Evolutionary conservation across 2,888 invertebrate species (phyloP).

Genomic region (Amaurobius ferox): DNA sequence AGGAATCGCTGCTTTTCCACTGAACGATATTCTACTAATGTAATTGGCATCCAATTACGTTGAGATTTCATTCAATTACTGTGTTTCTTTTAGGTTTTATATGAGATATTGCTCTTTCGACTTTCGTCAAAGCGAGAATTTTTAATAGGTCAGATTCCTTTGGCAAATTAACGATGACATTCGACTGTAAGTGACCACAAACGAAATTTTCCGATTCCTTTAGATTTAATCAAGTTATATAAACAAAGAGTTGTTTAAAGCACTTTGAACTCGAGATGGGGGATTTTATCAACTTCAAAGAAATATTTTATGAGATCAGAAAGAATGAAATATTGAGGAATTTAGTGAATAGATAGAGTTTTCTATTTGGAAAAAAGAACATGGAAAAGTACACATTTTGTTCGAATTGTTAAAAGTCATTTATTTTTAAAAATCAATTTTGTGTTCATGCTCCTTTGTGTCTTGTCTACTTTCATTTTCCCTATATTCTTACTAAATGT

Average conservation of each 20-base stretch:
- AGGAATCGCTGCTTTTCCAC: slow-evolving; percentile 49
- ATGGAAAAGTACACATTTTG: no score
- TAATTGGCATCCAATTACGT: slow-evolving; percentile 69
- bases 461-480: no score
- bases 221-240: background rate
- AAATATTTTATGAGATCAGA: no score
- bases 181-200: slow-evolving; percentile 18
- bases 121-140: slow-evolving; percentile 57
- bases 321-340: no score
- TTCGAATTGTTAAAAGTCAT: no score
- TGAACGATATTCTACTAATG: slow-evolving; percentile 66
- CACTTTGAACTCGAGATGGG: background rate
- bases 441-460: no score
- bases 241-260: background rate
- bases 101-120: slow-evolving; percentile 58
- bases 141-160: slow-evolving; percentile 51
- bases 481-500: no score
- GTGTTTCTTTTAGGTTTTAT: slow-evolving; percentile 48
- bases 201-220: background rate
- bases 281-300: no score
- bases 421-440: no score
- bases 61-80: slow-evolving; percentile 69
- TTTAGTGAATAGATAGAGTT: no score
- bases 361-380: no score
- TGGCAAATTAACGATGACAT: slow-evolving; percentile 25